Base-by-base conservation (phyloP, 1,140 invertebrate species). In the Amyelois transitella region DNA sequence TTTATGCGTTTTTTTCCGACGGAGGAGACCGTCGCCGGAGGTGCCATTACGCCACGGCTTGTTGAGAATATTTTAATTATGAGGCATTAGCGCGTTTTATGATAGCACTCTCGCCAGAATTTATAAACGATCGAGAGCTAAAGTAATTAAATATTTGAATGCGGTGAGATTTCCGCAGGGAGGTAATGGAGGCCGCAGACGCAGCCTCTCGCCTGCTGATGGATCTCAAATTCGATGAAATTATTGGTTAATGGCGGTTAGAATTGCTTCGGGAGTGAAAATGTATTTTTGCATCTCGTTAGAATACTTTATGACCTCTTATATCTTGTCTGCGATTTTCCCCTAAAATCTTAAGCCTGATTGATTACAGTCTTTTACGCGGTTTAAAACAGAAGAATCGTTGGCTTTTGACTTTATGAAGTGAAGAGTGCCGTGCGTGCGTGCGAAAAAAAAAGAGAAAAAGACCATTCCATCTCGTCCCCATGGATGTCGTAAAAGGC, bases 1-100 rank as follows among this genome's bases (percentile, higher is more conserved):
- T 89, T 89, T 89, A 89, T 89, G 87, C 85, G 84, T 86, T 89
- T 88, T 81, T 89, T 89, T 82, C 74, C 78, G 70, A 70, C 74
- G 72, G 60, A 78, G 75, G 75, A 80, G 77, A 79, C 73, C 75
- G 82, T 79, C 80, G 80, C 82, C 81, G 72, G 74, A 88, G 85
- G 81, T 83, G 88, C 88, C 84, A 89, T 89, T 89, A 88, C 88
- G 81, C 77, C 83, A 88, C 86, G 88, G 83, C 81, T 87, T 86
- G 88, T 89, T 89, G 87, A 88, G 85, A 88, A 88, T 88, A 88
- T 88, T 88, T 89, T 89, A 89, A 89, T 89, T 89, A 89, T 87
- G 85, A 80, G 77, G 83, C 85, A 86, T 86, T 86, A 88, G 80
- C 78, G 79, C 79, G 81, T 85, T 86, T 88, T 88, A 86, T 86